Percentiles rank a stretch among this genome's conserved stretches.
phyloP scores from a whole-genome alignment of 2,113 vertebrate genomes.

The Campylomormyrus numenius region DNA sequence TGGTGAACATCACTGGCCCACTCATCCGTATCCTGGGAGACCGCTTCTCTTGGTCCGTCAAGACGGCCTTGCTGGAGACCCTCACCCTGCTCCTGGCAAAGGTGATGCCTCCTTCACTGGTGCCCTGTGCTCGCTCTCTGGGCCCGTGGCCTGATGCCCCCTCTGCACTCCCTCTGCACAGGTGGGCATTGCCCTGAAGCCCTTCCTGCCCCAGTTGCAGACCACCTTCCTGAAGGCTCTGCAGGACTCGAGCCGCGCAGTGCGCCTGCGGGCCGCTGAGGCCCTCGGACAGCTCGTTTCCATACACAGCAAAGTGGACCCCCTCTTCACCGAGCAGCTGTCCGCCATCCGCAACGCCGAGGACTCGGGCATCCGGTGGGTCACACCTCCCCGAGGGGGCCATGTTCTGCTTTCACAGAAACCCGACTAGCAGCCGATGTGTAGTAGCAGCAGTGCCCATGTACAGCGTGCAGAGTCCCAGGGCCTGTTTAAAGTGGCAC shows the following conservation, averaged over 20 bases:
- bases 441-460: background rate
- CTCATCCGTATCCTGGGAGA: slow-evolving; percentile 95
- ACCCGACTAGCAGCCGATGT: background rate
- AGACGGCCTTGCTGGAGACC: slow-evolving; percentile 89
- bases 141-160: background rate
- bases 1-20: slow-evolving; percentile 92
- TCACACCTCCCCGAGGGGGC: background rate
- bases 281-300: slow-evolving; percentile 88
- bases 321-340: slow-evolving; percentile 86
- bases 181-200: slow-evolving; percentile 94
- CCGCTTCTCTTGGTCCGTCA: slow-evolving; percentile 88
- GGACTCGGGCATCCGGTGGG: slow-evolving; percentile 85
- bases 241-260: slow-evolving; percentile 83
- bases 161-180: slow-evolving; percentile 28
- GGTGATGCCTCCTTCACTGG: slow-evolving; percentile 53
- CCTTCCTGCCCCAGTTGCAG: slow-evolving; percentile 94
- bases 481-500: background rate
- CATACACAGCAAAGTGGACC: slow-evolving; percentile 93
- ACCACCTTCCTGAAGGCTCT: slow-evolving; percentile 96
- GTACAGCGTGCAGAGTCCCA: background rate
- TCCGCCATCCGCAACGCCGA: slow-evolving; percentile 81
- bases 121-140: background rate
- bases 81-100: slow-evolving; percentile 87
- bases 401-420: background rate
- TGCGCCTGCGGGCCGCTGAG: slow-evolving; percentile 85